Evolutionary conservation across 2,888 invertebrate species (phyloP).

Genomic region (Ophioninae sp.): DNA sequence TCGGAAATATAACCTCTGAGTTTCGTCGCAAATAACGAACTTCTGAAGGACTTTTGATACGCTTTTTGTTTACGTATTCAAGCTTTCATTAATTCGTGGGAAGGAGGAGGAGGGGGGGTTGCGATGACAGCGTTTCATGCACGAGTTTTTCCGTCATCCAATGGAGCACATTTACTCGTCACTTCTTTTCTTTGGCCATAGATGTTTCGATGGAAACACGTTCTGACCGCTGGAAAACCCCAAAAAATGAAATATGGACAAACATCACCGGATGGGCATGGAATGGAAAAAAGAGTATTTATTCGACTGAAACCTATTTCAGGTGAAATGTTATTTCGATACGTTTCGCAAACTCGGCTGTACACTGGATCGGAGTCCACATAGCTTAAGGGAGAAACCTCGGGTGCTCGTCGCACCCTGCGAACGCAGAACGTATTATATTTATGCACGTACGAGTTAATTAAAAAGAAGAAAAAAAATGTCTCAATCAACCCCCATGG

Average conservation of each 20-base stretch:
- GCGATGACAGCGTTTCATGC: neutral
- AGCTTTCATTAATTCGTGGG: constrained; percentile 44
- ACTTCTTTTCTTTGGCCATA: too few relatives aligned
- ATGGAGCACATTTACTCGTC: neutral
- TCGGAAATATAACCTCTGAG: constrained; percentile 6
- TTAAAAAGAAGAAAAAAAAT: too few relatives aligned
- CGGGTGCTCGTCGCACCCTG: too few relatives aligned
- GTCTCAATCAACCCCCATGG: too few relatives aligned
- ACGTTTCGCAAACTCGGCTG: too few relatives aligned
- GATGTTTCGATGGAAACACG: neutral
- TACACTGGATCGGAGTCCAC: too few relatives aligned
- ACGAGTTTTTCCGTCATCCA: neutral
- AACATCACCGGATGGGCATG: neutral
- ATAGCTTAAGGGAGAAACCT: too few relatives aligned
- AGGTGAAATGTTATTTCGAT: neutral
- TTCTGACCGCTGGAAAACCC: too few relatives aligned
- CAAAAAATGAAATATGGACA: neutral
- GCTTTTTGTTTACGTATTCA: constrained; percentile 17
- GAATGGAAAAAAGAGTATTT: neutral
- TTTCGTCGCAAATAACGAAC: constrained; percentile 46
- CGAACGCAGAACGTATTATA: too few relatives aligned
- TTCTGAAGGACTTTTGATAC: constrained; percentile 30
- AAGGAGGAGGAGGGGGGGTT: too few relatives aligned
- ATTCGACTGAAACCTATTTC: neutral
- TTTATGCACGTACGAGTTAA: too few relatives aligned